Evolutionary conservation across 2,888 invertebrate genomes (phyloP), one percentile per base, ranked within the genome.

Genomic region (Dynastes tityus): DNA sequence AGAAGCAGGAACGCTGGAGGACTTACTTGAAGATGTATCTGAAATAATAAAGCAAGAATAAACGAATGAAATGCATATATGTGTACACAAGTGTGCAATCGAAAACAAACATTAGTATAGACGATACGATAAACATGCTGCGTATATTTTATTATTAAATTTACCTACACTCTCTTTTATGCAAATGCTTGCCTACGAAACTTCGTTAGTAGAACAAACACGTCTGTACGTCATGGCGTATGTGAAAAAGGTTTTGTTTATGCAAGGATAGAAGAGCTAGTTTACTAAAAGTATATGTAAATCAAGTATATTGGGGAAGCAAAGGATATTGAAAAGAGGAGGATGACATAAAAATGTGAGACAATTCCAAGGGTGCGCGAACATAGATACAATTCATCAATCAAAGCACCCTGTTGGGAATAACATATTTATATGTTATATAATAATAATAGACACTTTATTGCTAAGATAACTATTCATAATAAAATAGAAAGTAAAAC

Each of bases 61-160:
- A 16, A n/a, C 16, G 16, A 16, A 55, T 13, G n/a, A 16, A 55
- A 1, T n/a, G 16, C 22, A 58, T 58, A 22, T 3, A 22, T 58
- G 9, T 16, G 22, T 58, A 58, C 22, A 58, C 9, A 22, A 4
- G 55, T 22, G n/a, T 58, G 5, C 22, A 22, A 22, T 8, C 16
- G n/a, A n/a, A 58, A 8, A 27, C n/a, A 58, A n/a, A 22, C 55
- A 58, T 5, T 22, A 8, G 5, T 8, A 5, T 16, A 16, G 55
- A 22, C 16, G 22, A 22, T 16, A 22, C 6, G 16, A 58, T 22
- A 16, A 45, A 67, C 40, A 67, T 45, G 45, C 22, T 16, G 16
- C 45, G 5, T 6, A 67, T 40, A 22, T 45, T 40, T 45, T 67
- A 16, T 45, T 67, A 45, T 67, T 67, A 67, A 67, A 67, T 67